Percentiles rank a stretch among this genome's conserved stretches.
Evolutionary conservation across 2,888 invertebrate species (phyloP).

Genomic region (Drosophila trichaetosa): DNA sequence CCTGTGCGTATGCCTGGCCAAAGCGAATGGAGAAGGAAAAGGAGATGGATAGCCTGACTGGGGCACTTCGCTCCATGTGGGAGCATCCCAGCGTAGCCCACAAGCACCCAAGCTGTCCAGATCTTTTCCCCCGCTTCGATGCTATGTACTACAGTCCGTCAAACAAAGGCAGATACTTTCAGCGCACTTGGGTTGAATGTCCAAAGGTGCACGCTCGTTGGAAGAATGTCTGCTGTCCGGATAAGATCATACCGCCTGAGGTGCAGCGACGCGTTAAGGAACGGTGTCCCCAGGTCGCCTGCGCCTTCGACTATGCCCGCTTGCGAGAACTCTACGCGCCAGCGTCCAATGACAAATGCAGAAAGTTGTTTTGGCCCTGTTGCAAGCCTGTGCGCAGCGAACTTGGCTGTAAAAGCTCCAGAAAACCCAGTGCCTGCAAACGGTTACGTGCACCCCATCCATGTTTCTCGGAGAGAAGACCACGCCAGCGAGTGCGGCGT

Average conservation of each 20-base stretch:
- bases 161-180: slow-evolving; percentile 44
- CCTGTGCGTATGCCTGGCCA: slow-evolving; percentile 6
- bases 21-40: neutral
- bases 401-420: slow-evolving; percentile 15
- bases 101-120: slow-evolving; percentile 35
- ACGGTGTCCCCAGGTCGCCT: slow-evolving; percentile 25
- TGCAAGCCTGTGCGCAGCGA: slow-evolving; percentile 47
- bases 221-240: slow-evolving; percentile 59
- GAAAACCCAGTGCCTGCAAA: slow-evolving; percentile 14
- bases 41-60: neutral
- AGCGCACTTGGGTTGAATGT: slow-evolving; percentile 78
- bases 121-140: slow-evolving; percentile 60
- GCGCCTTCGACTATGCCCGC: slow-evolving; percentile 29
- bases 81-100: slow-evolving; percentile 1
- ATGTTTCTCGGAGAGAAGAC: slow-evolving; percentile 56
- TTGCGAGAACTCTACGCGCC: slow-evolving; percentile 38
- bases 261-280: slow-evolving; percentile 33
- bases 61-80: slow-evolving; percentile 66
- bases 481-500: neutral
- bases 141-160: slow-evolving; percentile 55
- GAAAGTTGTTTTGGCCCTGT: slow-evolving; percentile 50
- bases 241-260: slow-evolving; percentile 55
- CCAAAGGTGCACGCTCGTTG: slow-evolving; percentile 38
- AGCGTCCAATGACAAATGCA: slow-evolving; percentile 11
- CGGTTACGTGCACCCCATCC: slow-evolving; percentile 51